These are phyloP conservation scores for Caenorhabditis zanzibari DNA, from an alignment of 2,888 invertebrate species.

Conservation along the genomic window DNA sequence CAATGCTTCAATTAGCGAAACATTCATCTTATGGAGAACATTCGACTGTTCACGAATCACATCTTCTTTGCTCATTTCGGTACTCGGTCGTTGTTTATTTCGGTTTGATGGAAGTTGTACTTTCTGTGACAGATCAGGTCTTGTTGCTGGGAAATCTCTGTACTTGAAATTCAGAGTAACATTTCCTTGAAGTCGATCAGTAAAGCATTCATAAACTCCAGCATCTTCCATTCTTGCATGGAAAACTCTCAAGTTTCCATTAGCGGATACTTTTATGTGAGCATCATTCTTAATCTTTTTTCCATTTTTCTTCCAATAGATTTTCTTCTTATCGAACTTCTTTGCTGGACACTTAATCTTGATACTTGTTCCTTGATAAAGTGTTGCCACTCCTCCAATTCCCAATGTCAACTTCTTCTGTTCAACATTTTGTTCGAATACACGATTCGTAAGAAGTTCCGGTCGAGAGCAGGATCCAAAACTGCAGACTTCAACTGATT, in stretches of 20 bases:
- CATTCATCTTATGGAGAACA: slow-evolving; percentile 50
- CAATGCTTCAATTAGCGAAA: slow-evolving; percentile 67
- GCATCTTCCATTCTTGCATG: slow-evolving; percentile 87
- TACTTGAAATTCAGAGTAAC: slow-evolving; percentile 90
- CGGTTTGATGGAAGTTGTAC: slow-evolving; percentile 13
- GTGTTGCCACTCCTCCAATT: slow-evolving; percentile 93
- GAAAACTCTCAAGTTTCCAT: slow-evolving; percentile 91
- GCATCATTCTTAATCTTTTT: slow-evolving; percentile 87
- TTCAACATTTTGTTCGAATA: slow-evolving; percentile 90
- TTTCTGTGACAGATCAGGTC: slow-evolving; percentile 13
- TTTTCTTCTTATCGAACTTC: slow-evolving; percentile 88
- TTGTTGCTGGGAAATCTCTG: slow-evolving; percentile 75
- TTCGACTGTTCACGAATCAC: slow-evolving; percentile 24
- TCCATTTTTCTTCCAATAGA: slow-evolving; percentile 91
- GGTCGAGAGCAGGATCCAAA: slow-evolving; percentile 73
- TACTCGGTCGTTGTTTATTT: neutral
- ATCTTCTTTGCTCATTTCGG: slow-evolving; percentile 30
- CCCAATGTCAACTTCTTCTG: slow-evolving; percentile 88
- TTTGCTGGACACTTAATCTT: slow-evolving; percentile 96
- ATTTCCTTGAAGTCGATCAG: slow-evolving; percentile 87
- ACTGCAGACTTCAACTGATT: slow-evolving; percentile 91
- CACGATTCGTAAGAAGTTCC: slow-evolving; percentile 68
- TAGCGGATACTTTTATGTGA: slow-evolving; percentile 90
- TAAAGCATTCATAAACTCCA: slow-evolving; percentile 87
- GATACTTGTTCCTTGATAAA: slow-evolving; percentile 92